Percentiles rank a stretch among this genome's conserved stretches.
Conservation (phyloP, 2,113 vertebrate species). For the Paradoxurus hermaphroditus region DNA sequence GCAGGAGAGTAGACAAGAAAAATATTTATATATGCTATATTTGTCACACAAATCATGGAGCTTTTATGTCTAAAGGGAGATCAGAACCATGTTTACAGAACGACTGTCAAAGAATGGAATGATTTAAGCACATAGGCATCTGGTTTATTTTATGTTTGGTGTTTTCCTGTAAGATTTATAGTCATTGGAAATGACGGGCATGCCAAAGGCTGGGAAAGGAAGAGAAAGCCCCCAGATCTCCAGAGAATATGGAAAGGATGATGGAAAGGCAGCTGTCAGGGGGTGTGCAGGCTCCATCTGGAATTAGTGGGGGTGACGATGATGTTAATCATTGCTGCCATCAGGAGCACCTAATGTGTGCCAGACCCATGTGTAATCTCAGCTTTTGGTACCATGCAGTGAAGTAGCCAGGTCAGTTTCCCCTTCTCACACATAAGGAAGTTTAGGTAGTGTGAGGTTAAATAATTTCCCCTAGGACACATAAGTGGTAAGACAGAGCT, state of each 20-base stretch:
- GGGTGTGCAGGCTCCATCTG: background rate
- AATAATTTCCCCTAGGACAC: background rate
- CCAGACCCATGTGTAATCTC: background rate
- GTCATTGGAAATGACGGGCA: background rate
- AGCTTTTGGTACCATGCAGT: background rate
- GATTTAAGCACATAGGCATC: constrained; percentile 48
- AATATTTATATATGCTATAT: constrained; percentile 62
- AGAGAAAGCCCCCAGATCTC: background rate
- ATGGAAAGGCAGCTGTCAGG: background rate
- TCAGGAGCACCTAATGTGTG: background rate
- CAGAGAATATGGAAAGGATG: background rate
- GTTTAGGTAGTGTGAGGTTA: background rate
- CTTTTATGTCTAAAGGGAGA: constrained; percentile 53
- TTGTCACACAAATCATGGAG: constrained; percentile 58
- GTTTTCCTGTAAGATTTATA: constrained; percentile 51
- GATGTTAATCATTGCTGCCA: background rate
- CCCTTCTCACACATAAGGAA: background rate
- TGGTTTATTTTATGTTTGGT: constrained; percentile 57
- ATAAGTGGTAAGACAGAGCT: background rate
- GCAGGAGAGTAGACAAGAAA: constrained; percentile 40
- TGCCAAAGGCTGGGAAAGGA: background rate
- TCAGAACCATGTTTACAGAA: constrained; percentile 49
- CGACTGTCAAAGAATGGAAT: constrained; percentile 47
- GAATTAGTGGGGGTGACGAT: background rate
- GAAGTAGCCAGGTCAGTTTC: background rate